phyloP scores from a whole-genome alignment of 2,888 invertebrate genomes.

The Megalurothrips usitatus region DNA sequence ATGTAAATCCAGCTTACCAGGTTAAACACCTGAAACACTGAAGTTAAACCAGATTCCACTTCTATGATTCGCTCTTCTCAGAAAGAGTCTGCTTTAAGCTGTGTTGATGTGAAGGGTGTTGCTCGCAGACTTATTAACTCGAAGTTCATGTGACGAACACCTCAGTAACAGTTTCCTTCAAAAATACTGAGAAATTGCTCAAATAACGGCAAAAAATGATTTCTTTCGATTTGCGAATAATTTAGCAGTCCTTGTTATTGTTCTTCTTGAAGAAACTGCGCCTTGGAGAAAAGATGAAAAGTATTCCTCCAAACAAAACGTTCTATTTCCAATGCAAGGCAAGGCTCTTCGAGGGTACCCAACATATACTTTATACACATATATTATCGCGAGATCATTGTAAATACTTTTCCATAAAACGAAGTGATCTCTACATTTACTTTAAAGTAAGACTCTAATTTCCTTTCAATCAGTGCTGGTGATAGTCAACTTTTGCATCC shows the following conservation, averaged over 20 bases:
- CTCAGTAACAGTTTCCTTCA: neutral
- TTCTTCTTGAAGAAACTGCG: constrained; percentile 4
- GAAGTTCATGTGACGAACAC: neutral
- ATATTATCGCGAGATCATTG: too few relatives aligned
- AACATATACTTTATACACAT: neutral
- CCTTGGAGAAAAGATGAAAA: neutral
- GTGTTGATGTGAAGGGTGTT: neutral
- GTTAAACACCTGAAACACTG: neutral
- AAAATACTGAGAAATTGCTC: neutral
- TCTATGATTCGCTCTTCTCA: constrained; percentile 1
- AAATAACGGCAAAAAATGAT: neutral
- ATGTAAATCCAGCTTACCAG: neutral
- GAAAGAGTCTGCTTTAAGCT: neutral
- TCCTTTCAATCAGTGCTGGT: neutral
- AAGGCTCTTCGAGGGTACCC: neutral
- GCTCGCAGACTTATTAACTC: neutral
- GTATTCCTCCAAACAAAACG: neutral
- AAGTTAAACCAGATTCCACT: neutral
- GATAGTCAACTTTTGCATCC: neutral
- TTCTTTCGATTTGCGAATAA: constrained; percentile 23
- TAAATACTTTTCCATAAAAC: neutral
- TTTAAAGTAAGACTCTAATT: neutral
- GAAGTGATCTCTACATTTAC: too few relatives aligned
- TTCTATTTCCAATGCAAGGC: too few relatives aligned
- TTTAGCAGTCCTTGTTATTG: constrained; percentile 2